Evolutionary conservation across 2,113 vertebrate genomes (phyloP).

Genomic region (Ctenomys sociabilis): DNA sequence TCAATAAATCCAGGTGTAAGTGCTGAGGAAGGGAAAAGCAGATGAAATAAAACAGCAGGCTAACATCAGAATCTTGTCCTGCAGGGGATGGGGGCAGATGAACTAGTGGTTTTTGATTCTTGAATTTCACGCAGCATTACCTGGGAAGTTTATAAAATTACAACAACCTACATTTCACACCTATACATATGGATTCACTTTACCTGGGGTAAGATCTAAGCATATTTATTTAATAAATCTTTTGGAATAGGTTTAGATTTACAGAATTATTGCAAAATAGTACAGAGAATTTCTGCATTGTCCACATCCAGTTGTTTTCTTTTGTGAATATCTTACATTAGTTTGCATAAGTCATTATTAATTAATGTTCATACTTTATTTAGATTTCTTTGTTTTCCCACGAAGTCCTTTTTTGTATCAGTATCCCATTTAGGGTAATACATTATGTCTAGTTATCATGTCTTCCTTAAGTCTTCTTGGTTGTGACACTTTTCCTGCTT

Average conservation of each 20-base stretch:
- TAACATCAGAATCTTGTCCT: slow-evolving; percentile 42
- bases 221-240: not conserved
- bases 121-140: slow-evolving; percentile 8
- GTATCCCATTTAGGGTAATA: not conserved
- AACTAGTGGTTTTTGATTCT: not conserved
- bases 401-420: not conserved
- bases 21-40: slow-evolving; percentile 12
- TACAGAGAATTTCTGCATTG: not conserved
- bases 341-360: not conserved
- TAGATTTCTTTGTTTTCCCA: not conserved
- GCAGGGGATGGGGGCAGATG: not conserved
- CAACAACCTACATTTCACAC: not conserved
- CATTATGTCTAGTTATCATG: not conserved
- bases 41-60: slow-evolving; percentile 27
- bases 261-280: not conserved
- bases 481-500: not conserved
- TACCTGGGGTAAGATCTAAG: slow-evolving; percentile 4
- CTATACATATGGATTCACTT: not conserved
- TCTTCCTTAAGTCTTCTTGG: not conserved
- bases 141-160: not conserved
- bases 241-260: slow-evolving; percentile 1
- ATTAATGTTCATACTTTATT: not conserved
- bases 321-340: not conserved
- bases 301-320: not conserved
- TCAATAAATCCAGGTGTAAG: not conserved